Percentiles rank a stretch among this genome's conserved stretches.
Conservation (phyloP, 2,797 vertebrate species). For the Psittacula derbiana region DNA sequence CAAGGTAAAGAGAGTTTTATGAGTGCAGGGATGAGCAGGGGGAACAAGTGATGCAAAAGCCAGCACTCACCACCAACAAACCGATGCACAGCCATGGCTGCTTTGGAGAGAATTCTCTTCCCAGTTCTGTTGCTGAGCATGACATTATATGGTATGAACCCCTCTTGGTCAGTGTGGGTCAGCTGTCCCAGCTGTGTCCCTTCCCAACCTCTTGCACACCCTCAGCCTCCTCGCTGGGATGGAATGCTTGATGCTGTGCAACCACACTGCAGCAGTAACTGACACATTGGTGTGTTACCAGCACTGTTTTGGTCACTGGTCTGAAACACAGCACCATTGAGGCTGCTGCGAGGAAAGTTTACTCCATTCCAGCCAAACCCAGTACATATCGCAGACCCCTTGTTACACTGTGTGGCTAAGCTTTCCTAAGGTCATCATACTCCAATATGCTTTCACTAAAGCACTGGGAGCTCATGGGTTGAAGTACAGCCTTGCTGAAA, state of each 20-base stretch:
- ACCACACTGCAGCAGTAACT: not conserved
- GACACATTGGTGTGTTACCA: not conserved
- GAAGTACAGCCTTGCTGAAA: not conserved
- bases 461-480: not conserved
- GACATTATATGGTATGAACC: not conserved
- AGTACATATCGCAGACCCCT: not conserved
- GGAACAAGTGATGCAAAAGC: not conserved
- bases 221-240: not conserved
- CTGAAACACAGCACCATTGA: not conserved
- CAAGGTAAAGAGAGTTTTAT: not conserved
- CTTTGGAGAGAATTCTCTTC: not conserved
- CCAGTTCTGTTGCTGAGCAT: not conserved
- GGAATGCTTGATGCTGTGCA: not conserved
- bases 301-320: not conserved
- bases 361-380: not conserved
- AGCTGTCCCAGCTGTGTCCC: fast-evolving
- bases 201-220: not conserved
- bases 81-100: not conserved
- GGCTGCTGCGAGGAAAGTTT: not conserved
- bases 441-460: not conserved
- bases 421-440: not conserved
- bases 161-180: not conserved
- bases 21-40: not conserved
- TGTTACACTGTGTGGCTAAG: not conserved
- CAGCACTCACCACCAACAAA: not conserved